Evolutionary conservation across 2,888 invertebrate genomes (phyloP), one percentile per base, ranked within the genome.

Genomic region (Lycophotia porphyrea): DNA sequence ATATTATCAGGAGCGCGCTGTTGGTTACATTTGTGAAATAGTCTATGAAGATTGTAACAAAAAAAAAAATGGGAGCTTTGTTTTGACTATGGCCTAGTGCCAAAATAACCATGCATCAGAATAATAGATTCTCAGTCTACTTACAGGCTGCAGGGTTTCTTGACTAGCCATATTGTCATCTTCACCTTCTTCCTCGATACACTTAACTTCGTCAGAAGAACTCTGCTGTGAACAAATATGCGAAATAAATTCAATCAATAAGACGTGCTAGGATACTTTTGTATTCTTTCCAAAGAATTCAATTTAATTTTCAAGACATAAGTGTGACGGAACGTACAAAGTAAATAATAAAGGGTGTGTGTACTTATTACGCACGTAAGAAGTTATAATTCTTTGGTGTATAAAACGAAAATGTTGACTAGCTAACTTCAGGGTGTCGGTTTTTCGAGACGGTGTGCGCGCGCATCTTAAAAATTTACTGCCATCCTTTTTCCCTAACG

Each of bases 171-270:
- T 96, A 73, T 96, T 95, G 82, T 97, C 96, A 24, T 96, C 96
- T 90, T 97, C 98, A n/a, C 94, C 97, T 92, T 98, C 98, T 90
- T 98, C 98, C 75, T 98, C 98, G 81, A 98, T 98, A 84, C 98
- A 97, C 65, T 97, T 97, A 24, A 97, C 97, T 82, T 97, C 97
- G 78, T 97, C 97, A 21, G 98, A 97, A 21, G 97, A 97, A 89
- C 97, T 97, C 97, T 97, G 92, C 83, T 84, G 77, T 63, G 71
- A 68, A 71, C 55, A 81, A 61, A 55, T 21, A 34, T 52, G 24
- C 31, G 24, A 44, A 44, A 24, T 44, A 11, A 58, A 72, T 44
- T 13, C 2, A 61, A 61, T 36, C 34, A 34, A 9, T 36, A 63
- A 63, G 15, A n/a, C n/a, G 24, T 11, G 60, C 5, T 34, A 34